These are phyloP conservation scores for Uropsilus gracilis DNA, from an alignment of 2,113 vertebrate species.

Conservation along the genomic window DNA sequence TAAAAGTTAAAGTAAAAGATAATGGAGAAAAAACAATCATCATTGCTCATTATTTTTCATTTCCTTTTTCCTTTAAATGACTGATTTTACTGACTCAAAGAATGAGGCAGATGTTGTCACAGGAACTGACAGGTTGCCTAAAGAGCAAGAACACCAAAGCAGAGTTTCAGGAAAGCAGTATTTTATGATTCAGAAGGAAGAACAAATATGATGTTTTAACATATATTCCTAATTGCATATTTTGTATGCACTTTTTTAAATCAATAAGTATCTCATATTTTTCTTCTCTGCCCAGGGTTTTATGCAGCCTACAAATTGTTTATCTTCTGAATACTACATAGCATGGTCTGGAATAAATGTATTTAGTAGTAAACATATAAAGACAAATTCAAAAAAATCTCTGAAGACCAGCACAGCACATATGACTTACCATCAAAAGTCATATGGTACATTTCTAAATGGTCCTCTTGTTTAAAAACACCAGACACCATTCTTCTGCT, in stretches of 20 bases:
- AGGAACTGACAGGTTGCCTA: constrained; percentile 53
- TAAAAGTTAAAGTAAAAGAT: constrained; percentile 45
- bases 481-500: not conserved
- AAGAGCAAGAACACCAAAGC: not conserved
- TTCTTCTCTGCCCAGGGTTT: not conserved
- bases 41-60: constrained; percentile 65
- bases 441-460: not conserved
- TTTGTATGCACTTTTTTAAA: constrained; percentile 18
- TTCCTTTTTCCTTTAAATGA: constrained; percentile 63
- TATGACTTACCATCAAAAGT: not conserved
- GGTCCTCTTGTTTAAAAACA: not conserved
- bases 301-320: not conserved
- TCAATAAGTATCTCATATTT: not conserved
- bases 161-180: not conserved
- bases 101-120: constrained; percentile 53
- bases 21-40: constrained; percentile 31
- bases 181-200: constrained; percentile 24
- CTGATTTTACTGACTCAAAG: constrained; percentile 53
- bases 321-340: not conserved
- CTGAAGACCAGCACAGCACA: not conserved
- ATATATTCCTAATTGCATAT: constrained; percentile 23
- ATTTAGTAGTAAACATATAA: not conserved
- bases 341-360: not conserved
- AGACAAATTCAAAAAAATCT: not conserved
- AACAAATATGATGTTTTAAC: constrained; percentile 8